phyloP scores from a whole-genome alignment of 2,797 vertebrate genomes.

The Cyclopterus lumpus region DNA sequence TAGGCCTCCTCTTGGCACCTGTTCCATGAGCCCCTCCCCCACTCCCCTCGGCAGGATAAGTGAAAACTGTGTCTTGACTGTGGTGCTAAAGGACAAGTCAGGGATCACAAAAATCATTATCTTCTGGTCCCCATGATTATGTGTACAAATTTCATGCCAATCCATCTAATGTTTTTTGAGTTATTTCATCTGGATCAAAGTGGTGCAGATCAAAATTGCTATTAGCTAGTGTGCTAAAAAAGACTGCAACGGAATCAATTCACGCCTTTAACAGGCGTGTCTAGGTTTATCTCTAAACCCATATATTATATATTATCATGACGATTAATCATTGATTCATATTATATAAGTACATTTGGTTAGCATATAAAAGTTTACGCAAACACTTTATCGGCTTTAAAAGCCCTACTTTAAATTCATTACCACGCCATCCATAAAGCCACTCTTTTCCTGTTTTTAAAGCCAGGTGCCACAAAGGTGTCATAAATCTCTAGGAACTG shows the following conservation, averaged over 20 bases:
- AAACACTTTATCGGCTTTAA: neutral
- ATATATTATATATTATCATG: neutral
- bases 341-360: constrained; percentile 1
- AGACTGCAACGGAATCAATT: neutral
- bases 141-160: neutral
- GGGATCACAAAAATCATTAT: neutral
- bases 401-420: constrained; percentile 17
- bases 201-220: neutral
- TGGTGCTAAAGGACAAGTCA: neutral
- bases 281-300: neutral
- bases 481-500: constrained; percentile 42
- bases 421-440: constrained; percentile 24
- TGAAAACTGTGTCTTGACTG: neutral
- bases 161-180: neutral
- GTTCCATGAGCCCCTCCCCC: too few relatives aligned
- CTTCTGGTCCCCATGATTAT: neutral
- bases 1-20: too few relatives aligned
- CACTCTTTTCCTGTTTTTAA: constrained; percentile 21
- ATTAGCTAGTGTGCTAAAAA: neutral
- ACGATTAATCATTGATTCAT: constrained; percentile 12
- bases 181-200: constrained; percentile 4
- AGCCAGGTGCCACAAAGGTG: constrained; percentile 26
- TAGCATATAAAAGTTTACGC: constrained; percentile 17
- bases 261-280: neutral
- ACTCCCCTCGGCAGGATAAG: neutral